A percentile compares a stretch with the other conserved stretches of the same genome.
Evolutionary conservation across 2,888 invertebrate genomes (phyloP).

Genomic region (Drosophila nigritarsus): DNA sequence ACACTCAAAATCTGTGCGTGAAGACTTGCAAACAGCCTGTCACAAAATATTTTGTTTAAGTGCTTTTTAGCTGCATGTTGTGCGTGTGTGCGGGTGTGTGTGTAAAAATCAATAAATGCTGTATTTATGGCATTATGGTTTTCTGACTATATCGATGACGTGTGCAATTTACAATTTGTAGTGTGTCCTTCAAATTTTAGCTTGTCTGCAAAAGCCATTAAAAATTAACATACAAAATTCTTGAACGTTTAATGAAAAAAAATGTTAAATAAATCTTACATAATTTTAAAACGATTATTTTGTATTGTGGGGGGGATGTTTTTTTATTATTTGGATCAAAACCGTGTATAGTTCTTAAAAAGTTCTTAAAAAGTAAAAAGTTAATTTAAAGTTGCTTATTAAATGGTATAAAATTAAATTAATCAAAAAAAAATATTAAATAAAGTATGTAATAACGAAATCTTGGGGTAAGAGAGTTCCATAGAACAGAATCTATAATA

Average conservation of each 20-base stretch:
- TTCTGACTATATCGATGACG: constrained; percentile 45
- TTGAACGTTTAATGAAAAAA: constrained; percentile 2
- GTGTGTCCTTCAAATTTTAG: constrained; percentile 34
- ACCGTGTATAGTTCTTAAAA: too few species aligned
- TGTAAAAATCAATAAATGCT: constrained; percentile 44
- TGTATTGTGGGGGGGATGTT: too few species aligned
- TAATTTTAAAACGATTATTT: too few species aligned
- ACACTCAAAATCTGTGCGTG: constrained; percentile 56
- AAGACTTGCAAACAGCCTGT: constrained; percentile 55
- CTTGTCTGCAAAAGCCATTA: constrained; percentile 32
- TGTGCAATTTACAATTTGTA: constrained; percentile 26
- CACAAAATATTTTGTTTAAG: constrained; percentile 48
- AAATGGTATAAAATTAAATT: too few species aligned
- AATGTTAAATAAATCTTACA: neutral
- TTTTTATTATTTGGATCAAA: too few species aligned
- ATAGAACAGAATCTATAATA: too few species aligned
- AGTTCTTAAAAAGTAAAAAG: too few species aligned
- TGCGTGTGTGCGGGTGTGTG: neutral
- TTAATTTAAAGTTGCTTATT: too few species aligned
- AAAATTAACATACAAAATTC: constrained; percentile 7
- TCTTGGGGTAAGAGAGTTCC: too few species aligned
- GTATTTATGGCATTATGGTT: constrained; percentile 25
- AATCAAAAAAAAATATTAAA: too few species aligned
- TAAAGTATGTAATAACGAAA: too few species aligned
- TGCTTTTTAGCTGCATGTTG: constrained; percentile 32